A percentile compares a stretch with the other conserved stretches of the same genome.
Evolutionary conservation across 2,797 vertebrate genomes (phyloP).

Genomic region (Muraenolepis orangiensis): DNA sequence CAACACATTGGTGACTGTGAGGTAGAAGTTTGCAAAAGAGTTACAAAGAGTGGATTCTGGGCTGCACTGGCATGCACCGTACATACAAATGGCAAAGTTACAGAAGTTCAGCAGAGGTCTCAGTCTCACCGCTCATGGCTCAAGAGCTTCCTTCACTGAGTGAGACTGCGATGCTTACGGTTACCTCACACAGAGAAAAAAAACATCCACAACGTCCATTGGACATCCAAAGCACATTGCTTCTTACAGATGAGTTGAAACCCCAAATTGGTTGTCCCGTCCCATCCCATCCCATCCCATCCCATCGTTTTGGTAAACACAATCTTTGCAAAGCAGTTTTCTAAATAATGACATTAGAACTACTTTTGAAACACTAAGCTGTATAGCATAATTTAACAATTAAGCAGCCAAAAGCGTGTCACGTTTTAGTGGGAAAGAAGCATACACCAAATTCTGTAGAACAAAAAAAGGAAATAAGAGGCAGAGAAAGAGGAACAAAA

Average conservation of each 20-base stretch:
- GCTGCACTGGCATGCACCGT: not conserved
- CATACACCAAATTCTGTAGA: too few relatives aligned
- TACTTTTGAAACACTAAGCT: not conserved
- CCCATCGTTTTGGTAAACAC: too few relatives aligned
- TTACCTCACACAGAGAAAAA: too few relatives aligned
- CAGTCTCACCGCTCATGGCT: not conserved
- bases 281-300: not conserved
- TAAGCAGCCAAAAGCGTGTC: not conserved
- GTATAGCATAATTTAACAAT: not conserved
- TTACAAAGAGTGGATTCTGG: not conserved
- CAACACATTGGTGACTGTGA: not conserved
- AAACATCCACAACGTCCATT: too few relatives aligned
- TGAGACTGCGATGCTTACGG: not conserved
- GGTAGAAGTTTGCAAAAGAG: not conserved
- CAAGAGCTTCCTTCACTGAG: not conserved
- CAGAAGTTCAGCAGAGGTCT: not conserved
- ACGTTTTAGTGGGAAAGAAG: not conserved
- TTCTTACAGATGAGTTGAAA: not conserved
- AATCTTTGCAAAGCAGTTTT: not conserved
- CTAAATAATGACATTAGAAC: not conserved
- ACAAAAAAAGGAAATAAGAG: not conserved
- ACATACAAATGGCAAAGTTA: not conserved
- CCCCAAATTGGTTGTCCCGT: not conserved
- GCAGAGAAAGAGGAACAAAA: not conserved
- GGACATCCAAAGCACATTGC: not conserved